phyloP scores from a whole-genome alignment of 2,113 vertebrate genomes.

The Antennarius striatus region DNA sequence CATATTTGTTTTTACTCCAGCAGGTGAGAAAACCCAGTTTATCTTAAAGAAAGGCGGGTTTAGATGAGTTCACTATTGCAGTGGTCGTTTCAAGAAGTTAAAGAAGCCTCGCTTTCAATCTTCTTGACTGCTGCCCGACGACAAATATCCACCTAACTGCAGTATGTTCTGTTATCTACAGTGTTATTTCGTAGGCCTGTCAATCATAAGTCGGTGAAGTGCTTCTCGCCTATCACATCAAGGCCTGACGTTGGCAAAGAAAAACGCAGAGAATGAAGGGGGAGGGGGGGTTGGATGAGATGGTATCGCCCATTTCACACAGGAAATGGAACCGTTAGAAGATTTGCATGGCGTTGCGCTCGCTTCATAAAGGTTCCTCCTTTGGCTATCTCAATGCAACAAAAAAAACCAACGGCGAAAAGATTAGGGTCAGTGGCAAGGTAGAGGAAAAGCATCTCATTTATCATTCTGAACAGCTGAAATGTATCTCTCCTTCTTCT shows the following conservation, averaged over 20 bases:
- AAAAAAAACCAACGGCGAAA: slow-evolving; percentile 26
- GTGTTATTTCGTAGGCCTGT: slow-evolving; percentile 47
- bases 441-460: slow-evolving; percentile 26
- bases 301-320: slow-evolving; percentile 42
- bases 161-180: slow-evolving; percentile 39
- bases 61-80: slow-evolving; percentile 27
- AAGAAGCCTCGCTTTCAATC: slow-evolving; percentile 56
- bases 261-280: slow-evolving; percentile 8
- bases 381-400: slow-evolving; percentile 43
- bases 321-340: slow-evolving; percentile 63
- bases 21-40: not conserved
- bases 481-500: slow-evolving; percentile 23
- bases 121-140: slow-evolving; percentile 49
- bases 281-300: slow-evolving; percentile 12
- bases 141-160: slow-evolving; percentile 51
- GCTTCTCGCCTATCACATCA: slow-evolving; percentile 58
- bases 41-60: not conserved
- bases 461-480: slow-evolving; percentile 42
- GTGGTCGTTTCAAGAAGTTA: slow-evolving; percentile 52
- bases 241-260: slow-evolving; percentile 38
- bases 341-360: slow-evolving; percentile 53
- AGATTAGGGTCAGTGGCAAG: slow-evolving; percentile 21
- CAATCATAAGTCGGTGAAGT: slow-evolving; percentile 62
- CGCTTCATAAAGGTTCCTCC: slow-evolving; percentile 42
- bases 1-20: not conserved